Conservation (phyloP, 1,140 invertebrate genomes). For the Solenopsis invicta region DNA sequence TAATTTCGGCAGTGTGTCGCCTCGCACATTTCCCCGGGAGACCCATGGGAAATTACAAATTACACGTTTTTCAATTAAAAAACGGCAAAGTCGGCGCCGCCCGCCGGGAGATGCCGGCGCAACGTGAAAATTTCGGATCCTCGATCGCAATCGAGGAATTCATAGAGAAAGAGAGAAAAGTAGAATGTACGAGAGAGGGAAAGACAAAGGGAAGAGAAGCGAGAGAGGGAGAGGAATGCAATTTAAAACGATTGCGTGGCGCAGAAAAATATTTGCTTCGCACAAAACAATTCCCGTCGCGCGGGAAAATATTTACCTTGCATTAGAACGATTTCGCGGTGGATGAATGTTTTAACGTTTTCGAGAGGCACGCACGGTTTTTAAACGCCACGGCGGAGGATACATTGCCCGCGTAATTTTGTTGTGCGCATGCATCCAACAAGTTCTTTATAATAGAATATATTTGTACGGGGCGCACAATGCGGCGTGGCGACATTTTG, state of each 20-base stretch:
- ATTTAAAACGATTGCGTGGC: constrained; percentile 56
- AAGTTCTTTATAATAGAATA: constrained; percentile 12
- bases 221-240: neutral
- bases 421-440: neutral
- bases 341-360: constrained; percentile 35
- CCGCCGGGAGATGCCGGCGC: neutral
- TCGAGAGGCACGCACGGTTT: neutral
- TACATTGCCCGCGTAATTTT: constrained; percentile 28
- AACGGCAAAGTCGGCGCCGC: neutral
- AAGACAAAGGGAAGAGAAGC: neutral
- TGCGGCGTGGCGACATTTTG: too few species aligned
- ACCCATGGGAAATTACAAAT: constrained; percentile 51
- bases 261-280: constrained; percentile 56
- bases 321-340: constrained; percentile 55
- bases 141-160: constrained; percentile 29
- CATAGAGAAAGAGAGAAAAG: neutral
- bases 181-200: neutral
- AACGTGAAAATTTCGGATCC: constrained; percentile 1
- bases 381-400: neutral
- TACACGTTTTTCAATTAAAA: constrained; percentile 51
- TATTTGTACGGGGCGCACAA: neutral
- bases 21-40: neutral
- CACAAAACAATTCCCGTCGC: constrained; percentile 52
- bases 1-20: constrained; percentile 24
- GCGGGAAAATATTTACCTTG: constrained; percentile 55